A percentile compares a stretch with the other conserved stretches of the same genome.
These are phyloP conservation scores for Arvicanthis niloticus DNA, from an alignment of 2,113 vertebrate species.

Conservation along the genomic window DNA sequence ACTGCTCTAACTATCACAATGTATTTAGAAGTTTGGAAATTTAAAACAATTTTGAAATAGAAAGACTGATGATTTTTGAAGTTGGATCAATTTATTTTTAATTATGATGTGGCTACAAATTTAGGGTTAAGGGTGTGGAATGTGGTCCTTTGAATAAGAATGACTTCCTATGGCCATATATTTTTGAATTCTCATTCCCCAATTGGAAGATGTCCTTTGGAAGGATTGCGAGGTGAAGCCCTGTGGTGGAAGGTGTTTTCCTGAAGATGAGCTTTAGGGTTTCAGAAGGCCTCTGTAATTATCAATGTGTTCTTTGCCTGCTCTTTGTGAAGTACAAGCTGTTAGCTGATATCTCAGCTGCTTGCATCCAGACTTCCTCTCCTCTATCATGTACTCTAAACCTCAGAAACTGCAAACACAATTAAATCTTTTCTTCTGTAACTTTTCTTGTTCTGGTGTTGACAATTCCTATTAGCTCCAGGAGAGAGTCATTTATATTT, in stretches of 20 bases:
- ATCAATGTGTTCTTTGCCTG: not conserved
- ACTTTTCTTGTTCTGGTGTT: not conserved
- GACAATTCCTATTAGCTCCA: not conserved
- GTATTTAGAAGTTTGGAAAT: not conserved
- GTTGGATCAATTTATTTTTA: not conserved
- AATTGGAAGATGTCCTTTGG: not conserved
- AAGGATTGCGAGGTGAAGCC: not conserved
- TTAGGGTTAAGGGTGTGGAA: not conserved
- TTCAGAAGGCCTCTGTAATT: not conserved
- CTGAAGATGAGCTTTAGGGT: not conserved
- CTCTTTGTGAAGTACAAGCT: not conserved
- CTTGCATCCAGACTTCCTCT: no score
- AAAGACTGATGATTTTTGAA: not conserved
- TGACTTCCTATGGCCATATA: no score
- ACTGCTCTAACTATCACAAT: not conserved
- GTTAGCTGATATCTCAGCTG: not conserved
- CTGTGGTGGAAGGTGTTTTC: not conserved
- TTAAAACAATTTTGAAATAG: not conserved
- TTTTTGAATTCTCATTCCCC: not conserved
- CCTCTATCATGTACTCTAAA: not conserved
- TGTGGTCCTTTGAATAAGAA: not conserved
- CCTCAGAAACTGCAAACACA: not conserved
- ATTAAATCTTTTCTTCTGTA: not conserved
- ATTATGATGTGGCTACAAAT: not conserved
- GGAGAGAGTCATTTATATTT: not conserved